Evolutionary conservation across 2,113 vertebrate species (phyloP), one percentile per base, ranked within the genome.

Genomic region (Chloropsis hardwickii): DNA sequence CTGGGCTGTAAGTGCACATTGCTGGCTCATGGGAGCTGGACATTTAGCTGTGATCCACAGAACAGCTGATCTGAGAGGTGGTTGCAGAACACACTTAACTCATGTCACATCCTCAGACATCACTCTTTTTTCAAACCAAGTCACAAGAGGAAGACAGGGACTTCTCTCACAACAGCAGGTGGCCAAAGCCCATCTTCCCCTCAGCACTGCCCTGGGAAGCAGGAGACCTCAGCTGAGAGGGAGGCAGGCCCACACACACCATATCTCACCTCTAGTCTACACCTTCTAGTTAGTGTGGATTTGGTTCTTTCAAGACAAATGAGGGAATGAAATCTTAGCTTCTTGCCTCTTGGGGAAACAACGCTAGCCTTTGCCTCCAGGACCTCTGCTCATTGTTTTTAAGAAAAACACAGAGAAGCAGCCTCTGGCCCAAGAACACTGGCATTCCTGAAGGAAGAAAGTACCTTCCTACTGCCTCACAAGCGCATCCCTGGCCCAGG

Each of bases 361-460:
- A 39, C 12, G 83, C 16, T 31, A 80, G 9, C 11, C 31, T 48
- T 44, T 0, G 0, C 8, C 2, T 33, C 24, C n/a, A n/a, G 12
- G 10, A 66, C 12, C 2, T 83, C 40, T 74, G 39, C 50, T 60
- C 15, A 29, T 23, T 17, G 2, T 37, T 58, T 80, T 31, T 4
- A 25, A 54, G 33, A 13, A 58, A 93, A 92, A 78, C 6, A 24
- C 53, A 77, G 29, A 71, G 35, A 83, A 67, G 4, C 25, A 81
- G n/a, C 10, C 77, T 69, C 54, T 81, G n/a, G 56, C 48, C 21
- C 6, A 24, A 12, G 42, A 78, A 21, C 16, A 42, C 4, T 40
- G n/a, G 12, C 2, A 11, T 27, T 62, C 16, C 14, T 47, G 35
- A 76, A 35, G 27, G 16, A 67, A 14, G 27, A 61, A 64, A 7